phyloP scores from a whole-genome alignment of 2,113 vertebrate species.

The Anguilla rostrata region DNA sequence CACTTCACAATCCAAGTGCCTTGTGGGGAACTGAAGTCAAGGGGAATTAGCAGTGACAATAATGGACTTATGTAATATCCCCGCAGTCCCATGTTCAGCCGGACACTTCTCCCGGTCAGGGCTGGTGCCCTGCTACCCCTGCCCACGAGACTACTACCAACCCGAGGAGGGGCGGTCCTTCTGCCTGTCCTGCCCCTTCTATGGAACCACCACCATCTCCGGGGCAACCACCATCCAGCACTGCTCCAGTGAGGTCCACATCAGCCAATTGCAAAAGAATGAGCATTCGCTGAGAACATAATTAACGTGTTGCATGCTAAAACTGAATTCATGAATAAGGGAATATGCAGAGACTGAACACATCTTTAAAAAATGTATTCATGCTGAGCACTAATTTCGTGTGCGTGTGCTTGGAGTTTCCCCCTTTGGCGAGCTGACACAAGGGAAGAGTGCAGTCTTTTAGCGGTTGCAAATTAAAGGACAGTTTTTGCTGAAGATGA shows the following conservation, averaged over 20 bases:
- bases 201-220: conserved; percentile 85
- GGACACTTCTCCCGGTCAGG: conserved; percentile 94
- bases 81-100: conserved; percentile 83
- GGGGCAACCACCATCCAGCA: conserved; percentile 88
- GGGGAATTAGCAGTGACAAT: background rate
- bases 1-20: background rate
- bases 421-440: too few species aligned
- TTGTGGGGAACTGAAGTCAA: too few species aligned
- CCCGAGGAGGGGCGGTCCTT: conserved; percentile 89
- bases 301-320: background rate
- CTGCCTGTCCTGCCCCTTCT: conserved; percentile 94
- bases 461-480: too few species aligned
- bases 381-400: too few species aligned
- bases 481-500: too few species aligned
- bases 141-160: conserved; percentile 95
- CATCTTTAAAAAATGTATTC: too few species aligned
- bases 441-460: too few species aligned
- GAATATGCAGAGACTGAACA: background rate
- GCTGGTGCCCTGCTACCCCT: conserved; percentile 89
- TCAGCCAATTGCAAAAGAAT: background rate
- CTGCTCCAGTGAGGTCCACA: conserved; percentile 85
- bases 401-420: too few species aligned
- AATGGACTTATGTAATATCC: conserved; percentile 4
- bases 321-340: background rate
- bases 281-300: background rate